Evolutionary conservation across 2,888 invertebrate genomes (phyloP).

Genomic region (Tachina grossa): DNA sequence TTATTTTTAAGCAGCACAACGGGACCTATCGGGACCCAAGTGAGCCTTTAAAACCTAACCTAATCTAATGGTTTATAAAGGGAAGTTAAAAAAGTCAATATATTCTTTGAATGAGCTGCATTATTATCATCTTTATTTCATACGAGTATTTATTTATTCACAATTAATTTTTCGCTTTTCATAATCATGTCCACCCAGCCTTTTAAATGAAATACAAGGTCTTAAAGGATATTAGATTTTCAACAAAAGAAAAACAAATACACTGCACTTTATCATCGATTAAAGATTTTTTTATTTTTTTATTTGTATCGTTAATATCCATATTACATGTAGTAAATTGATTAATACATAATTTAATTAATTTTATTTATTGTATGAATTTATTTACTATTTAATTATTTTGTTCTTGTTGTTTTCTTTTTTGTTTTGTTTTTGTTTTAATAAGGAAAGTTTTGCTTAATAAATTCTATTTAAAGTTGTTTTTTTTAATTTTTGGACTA

Average conservation of each 20-base stretch:
- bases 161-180: too few species aligned
- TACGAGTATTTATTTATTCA: too few species aligned
- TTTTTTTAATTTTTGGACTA: slow-evolving; percentile 24
- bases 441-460: slow-evolving; percentile 34
- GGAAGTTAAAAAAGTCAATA: too few species aligned
- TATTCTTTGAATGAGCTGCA: too few species aligned
- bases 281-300: slow-evolving; percentile 17
- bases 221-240: not conserved
- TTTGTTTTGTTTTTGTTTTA: slow-evolving; percentile 21
- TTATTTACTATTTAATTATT: slow-evolving; percentile 49
- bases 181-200: too few species aligned
- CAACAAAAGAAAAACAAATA: too few species aligned
- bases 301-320: slow-evolving; percentile 48
- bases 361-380: slow-evolving; percentile 54
- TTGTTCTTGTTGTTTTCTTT: not conserved
- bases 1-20: too few species aligned
- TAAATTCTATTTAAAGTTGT: slow-evolving; percentile 34
- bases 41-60: too few species aligned
- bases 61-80: too few species aligned
- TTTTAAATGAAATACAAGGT: too few species aligned
- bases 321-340: slow-evolving; percentile 61
- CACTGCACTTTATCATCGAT: not conserved
- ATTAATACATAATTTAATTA: slow-evolving; percentile 51
- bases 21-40: too few species aligned
- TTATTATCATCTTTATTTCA: too few species aligned